These are phyloP conservation scores for Sylvietta virens DNA, from an alignment of 2,113 vertebrate genomes.

Conservation along the genomic window DNA sequence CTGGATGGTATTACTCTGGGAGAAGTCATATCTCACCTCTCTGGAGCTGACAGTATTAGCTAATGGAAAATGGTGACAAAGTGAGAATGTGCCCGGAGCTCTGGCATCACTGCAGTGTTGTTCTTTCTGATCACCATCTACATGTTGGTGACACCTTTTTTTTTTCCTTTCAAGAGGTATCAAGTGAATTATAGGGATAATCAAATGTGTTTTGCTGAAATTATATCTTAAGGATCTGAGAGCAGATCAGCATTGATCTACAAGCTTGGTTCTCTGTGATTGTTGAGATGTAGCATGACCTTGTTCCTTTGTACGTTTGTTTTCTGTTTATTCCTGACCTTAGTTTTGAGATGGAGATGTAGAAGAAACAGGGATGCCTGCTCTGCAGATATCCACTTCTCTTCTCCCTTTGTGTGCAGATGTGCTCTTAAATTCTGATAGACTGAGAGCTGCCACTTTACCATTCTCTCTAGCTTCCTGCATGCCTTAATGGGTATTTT, in stretches of 20 bases:
- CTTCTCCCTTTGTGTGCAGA: not conserved
- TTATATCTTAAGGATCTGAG: not conserved
- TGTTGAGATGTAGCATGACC: not conserved
- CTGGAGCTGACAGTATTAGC: constrained; percentile 12
- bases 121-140: not conserved
- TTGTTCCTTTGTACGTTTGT: not conserved
- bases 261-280: not conserved
- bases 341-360: not conserved
- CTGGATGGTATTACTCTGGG: constrained; percentile 4
- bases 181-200: not conserved
- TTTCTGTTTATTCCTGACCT: not conserved
- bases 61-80: constrained; percentile 37
- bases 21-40: not conserved
- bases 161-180: not conserved
- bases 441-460: not conserved
- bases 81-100: not conserved
- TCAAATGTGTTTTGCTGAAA: not conserved
- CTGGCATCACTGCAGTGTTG: not conserved
- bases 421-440: not conserved
- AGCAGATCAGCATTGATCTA: not conserved
- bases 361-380: not conserved
- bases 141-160: not conserved
- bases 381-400: not conserved
- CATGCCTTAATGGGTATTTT: not conserved
- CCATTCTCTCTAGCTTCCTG: not conserved